Base-by-base conservation (phyloP, 2,888 invertebrate species). In the Dynastes tityus region DNA sequence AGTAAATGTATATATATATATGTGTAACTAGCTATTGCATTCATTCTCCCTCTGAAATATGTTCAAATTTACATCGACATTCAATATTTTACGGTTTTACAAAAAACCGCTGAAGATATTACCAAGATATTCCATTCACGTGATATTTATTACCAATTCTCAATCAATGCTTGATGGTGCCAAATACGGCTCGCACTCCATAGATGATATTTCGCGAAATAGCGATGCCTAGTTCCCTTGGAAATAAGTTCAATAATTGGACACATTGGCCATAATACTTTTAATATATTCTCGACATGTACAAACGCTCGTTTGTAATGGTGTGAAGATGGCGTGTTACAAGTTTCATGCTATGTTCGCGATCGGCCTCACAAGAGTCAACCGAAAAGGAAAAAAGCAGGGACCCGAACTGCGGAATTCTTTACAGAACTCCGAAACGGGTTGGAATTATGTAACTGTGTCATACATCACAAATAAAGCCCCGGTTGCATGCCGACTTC, bases 181-280 rank as follows among this genome's bases (percentile, higher is more conserved):
- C 65, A 67, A 67, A 67, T 40, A 67, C 65, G 45, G 40, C 8
- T 8, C 22, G 45, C 65, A 45, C 45, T 67, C 65, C 65, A 67
- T 67, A 67, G 37, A 45, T 45, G 65, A 67, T 67, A 65, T 65
- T 65, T 40, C n/a, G n/a, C 40, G 45, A 45, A 67, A 67, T 67
- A 45, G 13, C 65, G 65, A 40, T 13, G 32, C 45, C 65, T 40
- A 45, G n/a, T 67, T 67, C 16, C 22, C 29, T 67, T 40, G 45
- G 22, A 45, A 67, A 40, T 67, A 67, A 67, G 37, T 67, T 45
- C 65, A 45, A 67, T 67, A 67, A 67, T 67, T 67, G 65, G 65
- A 67, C 22, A 9, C 37, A 65, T 65, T 22, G 29, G n/a, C 13
- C 65, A 65, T 8, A 8, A 61, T 9, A 8, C 22, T 63, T 63